phyloP scores from a whole-genome alignment of 92 coral and sea anemone genomes.

The Epizoanthus stellaris region DNA sequence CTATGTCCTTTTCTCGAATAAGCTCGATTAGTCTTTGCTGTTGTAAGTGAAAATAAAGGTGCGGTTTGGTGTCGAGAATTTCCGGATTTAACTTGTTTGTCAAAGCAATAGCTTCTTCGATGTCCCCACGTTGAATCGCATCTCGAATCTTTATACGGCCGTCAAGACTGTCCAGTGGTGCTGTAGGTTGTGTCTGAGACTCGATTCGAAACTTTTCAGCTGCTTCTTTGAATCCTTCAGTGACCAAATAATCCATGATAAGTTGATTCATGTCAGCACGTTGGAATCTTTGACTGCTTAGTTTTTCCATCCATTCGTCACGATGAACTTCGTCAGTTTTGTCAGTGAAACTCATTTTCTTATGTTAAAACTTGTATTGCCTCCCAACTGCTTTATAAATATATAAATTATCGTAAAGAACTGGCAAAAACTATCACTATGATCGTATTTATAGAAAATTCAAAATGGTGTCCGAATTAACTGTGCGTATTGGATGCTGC shows the following conservation, averaged over 20 bases:
- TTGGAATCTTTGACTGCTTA: conserved; percentile 85
- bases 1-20: conserved; percentile 94
- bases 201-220: conserved; percentile 98
- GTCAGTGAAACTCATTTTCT: conserved; percentile 90
- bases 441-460: background rate
- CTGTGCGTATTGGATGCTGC: background rate
- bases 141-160: conserved; percentile 96
- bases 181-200: conserved; percentile 92
- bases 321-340: conserved; percentile 84
- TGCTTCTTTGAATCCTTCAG: conserved; percentile 99
- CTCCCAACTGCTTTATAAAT: conserved; percentile 5
- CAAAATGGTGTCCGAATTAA: conserved; percentile 60
- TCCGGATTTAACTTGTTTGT: conserved; percentile 97
- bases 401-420: background rate
- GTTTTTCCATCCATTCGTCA: conserved; percentile 96
- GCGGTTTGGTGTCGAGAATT: conserved; percentile 92
- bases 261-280: conserved; percentile 96
- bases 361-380: background rate
- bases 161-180: conserved; percentile 89
- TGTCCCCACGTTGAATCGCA: conserved; percentile 96
- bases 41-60: conserved; percentile 88
- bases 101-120: conserved; percentile 88
- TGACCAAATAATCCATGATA: conserved; percentile 98
- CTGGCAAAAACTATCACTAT: conserved; percentile 2
- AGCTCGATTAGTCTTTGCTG: conserved; percentile 97